Conservation (phyloP, 2,113 vertebrate genomes). For the Hemiscyllium ocellatum region DNA sequence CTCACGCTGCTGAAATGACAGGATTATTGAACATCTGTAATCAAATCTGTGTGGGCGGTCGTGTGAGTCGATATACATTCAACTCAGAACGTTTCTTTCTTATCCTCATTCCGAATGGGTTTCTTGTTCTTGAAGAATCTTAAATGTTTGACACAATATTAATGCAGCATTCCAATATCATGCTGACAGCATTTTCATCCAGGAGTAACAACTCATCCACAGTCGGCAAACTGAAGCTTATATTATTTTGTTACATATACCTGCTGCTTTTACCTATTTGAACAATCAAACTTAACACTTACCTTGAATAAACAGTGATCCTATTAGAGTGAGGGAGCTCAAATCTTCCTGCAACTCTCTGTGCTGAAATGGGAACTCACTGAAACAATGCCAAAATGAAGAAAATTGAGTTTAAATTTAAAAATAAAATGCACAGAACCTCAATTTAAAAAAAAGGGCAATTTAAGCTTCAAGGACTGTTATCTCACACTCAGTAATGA, state of each 20-base stretch:
- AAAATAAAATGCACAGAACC: background rate
- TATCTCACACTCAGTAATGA: too few relatives aligned
- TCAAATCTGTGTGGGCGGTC: background rate
- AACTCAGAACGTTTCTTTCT: background rate
- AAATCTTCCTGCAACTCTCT: background rate
- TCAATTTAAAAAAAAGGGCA: background rate
- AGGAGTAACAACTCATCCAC: background rate
- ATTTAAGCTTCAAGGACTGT: background rate
- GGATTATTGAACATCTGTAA: background rate
- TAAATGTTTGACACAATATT: background rate
- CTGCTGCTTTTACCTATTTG: background rate
- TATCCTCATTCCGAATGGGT: background rate
- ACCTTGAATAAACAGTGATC: background rate
- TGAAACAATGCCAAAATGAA: background rate
- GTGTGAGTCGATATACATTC: background rate
- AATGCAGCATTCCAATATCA: background rate
- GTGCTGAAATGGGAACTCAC: background rate
- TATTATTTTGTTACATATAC: background rate
- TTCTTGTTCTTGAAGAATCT: background rate
- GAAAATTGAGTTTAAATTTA: background rate
- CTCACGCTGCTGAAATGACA: background rate
- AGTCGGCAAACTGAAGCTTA: background rate
- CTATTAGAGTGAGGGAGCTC: too few relatives aligned
- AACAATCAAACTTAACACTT: background rate
- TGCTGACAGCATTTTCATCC: background rate